Conservation (phyloP, 2,113 vertebrate species). For the Cottus gobio region DNA sequence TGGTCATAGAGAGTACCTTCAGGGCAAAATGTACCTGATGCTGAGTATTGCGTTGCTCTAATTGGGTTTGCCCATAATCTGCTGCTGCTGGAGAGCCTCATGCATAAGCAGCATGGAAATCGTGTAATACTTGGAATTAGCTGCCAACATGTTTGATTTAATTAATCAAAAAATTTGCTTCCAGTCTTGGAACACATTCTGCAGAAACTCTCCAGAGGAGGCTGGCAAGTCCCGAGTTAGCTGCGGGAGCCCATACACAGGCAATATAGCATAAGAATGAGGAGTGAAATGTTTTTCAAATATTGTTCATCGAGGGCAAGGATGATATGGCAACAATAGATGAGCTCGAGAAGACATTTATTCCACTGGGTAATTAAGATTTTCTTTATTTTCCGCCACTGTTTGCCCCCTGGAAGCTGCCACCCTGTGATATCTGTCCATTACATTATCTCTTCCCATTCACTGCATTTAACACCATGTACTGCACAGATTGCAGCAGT, state of each 20-base stretch:
- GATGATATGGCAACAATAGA: conserved; percentile 9
- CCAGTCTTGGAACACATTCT: conserved; percentile 71
- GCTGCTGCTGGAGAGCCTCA: conserved; percentile 70
- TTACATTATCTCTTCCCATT: not conserved
- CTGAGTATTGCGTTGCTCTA: conserved; percentile 77
- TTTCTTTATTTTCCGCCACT: not conserved
- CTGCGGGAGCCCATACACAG: conserved; percentile 50
- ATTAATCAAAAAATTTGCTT: conserved; percentile 82
- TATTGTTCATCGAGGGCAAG: conserved; percentile 9
- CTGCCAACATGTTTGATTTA: conserved; percentile 82
- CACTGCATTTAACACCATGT: not conserved
- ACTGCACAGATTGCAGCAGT: not conserved
- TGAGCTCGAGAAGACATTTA: conserved; percentile 1
- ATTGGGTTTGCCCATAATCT: conserved; percentile 82
- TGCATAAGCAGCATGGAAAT: conserved; percentile 78
- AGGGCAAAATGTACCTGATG: conserved; percentile 79
- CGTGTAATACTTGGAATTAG: conserved; percentile 75
- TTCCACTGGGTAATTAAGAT: conserved; percentile 23
- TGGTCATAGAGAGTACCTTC: conserved; percentile 78
- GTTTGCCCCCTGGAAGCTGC: not conserved
- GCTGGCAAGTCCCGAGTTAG: conserved; percentile 62
- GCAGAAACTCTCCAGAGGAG: conserved; percentile 67
- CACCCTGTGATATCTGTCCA: not conserved
- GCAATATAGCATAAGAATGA: conserved; percentile 42
- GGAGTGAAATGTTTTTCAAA: conserved; percentile 46